Evolutionary conservation across 1,140 invertebrate genomes (phyloP).

Genomic region (Aphidius ervi): DNA sequence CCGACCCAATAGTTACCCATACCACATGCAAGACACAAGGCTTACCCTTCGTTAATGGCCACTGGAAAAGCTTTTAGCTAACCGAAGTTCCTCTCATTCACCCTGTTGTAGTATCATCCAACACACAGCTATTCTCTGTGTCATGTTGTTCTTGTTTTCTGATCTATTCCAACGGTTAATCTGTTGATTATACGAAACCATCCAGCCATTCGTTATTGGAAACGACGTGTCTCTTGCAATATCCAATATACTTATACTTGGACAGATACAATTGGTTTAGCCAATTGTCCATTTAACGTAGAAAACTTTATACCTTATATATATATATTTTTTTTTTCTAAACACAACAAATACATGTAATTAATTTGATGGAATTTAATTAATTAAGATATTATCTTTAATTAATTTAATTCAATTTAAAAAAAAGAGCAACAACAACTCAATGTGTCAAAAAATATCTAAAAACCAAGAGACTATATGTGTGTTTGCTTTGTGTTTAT

Average conservation of each 20-base stretch:
- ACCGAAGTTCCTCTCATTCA: conserved; percentile 34
- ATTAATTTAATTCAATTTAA: too few relatives aligned
- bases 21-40: conserved; percentile 35
- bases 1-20: conserved; percentile 1
- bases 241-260: conserved; percentile 17
- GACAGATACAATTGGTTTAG: not conserved
- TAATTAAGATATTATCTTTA: too few relatives aligned
- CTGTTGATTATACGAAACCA: conserved; percentile 53
- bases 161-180: conserved; percentile 53
- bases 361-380: too few relatives aligned
- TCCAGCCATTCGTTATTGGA: conserved; percentile 49
- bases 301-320: too few relatives aligned
- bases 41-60: conserved; percentile 50
- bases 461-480: too few relatives aligned
- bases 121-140: not conserved
- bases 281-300: too few relatives aligned
- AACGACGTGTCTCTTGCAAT: conserved; percentile 30
- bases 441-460: too few relatives aligned
- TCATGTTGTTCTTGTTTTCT: conserved; percentile 25
- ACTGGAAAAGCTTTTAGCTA: conserved; percentile 53
- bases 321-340: too few relatives aligned
- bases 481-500: too few relatives aligned
- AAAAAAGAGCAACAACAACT: too few relatives aligned
- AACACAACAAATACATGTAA: too few relatives aligned
- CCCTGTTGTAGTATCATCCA: conserved; percentile 7